phyloP scores from a whole-genome alignment of 2,888 invertebrate species.

The Eledone cirrhosa region DNA sequence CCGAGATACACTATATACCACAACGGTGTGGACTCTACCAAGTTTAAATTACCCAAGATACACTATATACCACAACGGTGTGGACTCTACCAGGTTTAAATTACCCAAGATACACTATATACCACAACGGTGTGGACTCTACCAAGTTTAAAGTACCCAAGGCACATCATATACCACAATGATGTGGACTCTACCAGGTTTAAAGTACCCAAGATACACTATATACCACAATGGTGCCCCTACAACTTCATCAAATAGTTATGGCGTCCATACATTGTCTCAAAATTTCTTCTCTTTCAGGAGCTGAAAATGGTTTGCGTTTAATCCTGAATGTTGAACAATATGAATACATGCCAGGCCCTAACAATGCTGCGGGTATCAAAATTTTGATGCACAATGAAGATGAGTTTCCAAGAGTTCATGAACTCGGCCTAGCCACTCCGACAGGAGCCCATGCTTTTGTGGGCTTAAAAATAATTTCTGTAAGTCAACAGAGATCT shows the following conservation, averaged over 20 bases:
- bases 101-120: no score
- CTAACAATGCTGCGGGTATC: conserved; percentile 52
- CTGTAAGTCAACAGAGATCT: conserved; percentile 44
- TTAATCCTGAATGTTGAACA: conserved; percentile 54
- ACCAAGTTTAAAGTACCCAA: no score
- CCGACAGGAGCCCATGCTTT: conserved; percentile 54
- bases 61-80: no score
- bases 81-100: no score
- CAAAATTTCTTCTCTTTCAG: no score
- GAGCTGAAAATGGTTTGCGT: conserved; percentile 49
- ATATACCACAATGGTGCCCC: no score
- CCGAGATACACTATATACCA: no score
- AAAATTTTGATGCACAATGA: conserved; percentile 51
- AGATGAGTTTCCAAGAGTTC: conserved; percentile 46
- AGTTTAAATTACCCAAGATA: no score
- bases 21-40: no score
- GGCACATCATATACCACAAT: no score
- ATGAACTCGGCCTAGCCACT: conserved; percentile 50
- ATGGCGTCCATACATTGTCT: conserved; percentile 5
- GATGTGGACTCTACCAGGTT: not conserved
- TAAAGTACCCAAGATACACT: no score
- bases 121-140: no score
- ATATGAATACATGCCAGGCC: conserved; percentile 58
- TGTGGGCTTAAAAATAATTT: conserved; percentile 46
- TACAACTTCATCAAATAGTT: conserved; percentile 11